A percentile compares a stretch with the other conserved stretches of the same genome.
These are phyloP conservation scores for Triplophysa siluroides DNA, from an alignment of 2,113 vertebrate genomes.

Conservation along the genomic window DNA sequence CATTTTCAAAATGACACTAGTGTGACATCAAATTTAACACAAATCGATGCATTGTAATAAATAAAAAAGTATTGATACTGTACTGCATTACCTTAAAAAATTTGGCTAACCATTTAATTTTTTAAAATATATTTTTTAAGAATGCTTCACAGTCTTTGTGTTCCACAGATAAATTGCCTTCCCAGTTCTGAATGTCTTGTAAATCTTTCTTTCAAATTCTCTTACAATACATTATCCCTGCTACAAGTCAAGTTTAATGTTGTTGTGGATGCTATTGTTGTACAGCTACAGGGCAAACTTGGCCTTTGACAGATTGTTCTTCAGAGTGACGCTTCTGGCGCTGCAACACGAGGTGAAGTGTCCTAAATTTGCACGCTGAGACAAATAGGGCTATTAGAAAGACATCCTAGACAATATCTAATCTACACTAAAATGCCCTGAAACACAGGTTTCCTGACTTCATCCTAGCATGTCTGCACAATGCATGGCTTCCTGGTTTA, in stretches of 20 bases:
- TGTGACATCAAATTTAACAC: no score
- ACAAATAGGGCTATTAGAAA: slow-evolving; percentile 14
- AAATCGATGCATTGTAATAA: no score
- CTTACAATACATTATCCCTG: slow-evolving; percentile 6
- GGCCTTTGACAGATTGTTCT: slow-evolving; percentile 25
- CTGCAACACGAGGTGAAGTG: neutral
- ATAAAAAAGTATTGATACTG: no score
- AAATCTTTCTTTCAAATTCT: slow-evolving; percentile 6
- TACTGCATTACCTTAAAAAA: no score
- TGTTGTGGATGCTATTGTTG: slow-evolving; percentile 15
- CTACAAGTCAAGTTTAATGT: neutral
- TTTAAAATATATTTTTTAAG: neutral
- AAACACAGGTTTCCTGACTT: neutral
- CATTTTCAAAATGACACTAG: no score
- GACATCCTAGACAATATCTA: slow-evolving; percentile 33
- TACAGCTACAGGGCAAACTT: slow-evolving; percentile 16
- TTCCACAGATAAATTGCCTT: slow-evolving; percentile 2
- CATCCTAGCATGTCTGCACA: neutral
- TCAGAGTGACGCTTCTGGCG: neutral
- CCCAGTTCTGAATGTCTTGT: neutral
- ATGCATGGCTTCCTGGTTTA: neutral
- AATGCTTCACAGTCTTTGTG: neutral
- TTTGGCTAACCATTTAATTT: neutral
- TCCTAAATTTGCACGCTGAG: neutral
- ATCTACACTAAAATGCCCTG: neutral